Evolutionary conservation across 2,113 vertebrate genomes (phyloP).

Genomic region (Oncorhynchus mykiss): DNA sequence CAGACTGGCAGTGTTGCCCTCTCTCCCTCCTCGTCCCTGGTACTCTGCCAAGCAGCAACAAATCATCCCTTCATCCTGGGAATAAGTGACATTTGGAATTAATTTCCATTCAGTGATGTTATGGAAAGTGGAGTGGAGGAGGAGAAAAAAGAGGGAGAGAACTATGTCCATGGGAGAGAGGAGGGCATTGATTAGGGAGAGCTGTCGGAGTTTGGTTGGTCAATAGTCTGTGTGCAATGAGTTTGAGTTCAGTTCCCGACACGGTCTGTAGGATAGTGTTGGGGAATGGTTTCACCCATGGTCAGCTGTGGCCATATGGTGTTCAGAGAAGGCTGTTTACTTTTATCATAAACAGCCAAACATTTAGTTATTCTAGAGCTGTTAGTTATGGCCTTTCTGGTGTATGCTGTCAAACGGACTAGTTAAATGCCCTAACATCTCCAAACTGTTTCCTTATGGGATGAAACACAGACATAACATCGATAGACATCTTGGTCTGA

Average conservation of each 20-base stretch:
- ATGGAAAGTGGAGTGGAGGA: conserved; percentile 52
- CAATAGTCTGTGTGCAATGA: background rate
- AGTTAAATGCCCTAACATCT: too few species aligned
- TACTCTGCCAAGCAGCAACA: conserved; percentile 45
- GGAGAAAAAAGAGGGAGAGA: conserved; percentile 24
- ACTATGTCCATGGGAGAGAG: background rate
- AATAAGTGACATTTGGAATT: conserved; percentile 69
- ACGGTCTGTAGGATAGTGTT: too few species aligned
- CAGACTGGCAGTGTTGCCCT: background rate
- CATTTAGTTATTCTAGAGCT: too few species aligned
- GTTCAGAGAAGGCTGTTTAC: too few species aligned
- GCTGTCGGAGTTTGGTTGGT: background rate
- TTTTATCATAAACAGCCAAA: too few species aligned
- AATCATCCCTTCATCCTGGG: conserved; percentile 61
- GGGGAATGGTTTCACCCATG: too few species aligned
- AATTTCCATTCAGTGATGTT: conserved; percentile 61
- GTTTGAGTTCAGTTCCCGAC: too few species aligned
- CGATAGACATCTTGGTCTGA: background rate
- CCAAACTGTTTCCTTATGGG: too few species aligned
- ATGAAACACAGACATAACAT: background rate
- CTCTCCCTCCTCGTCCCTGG: conserved; percentile 32
- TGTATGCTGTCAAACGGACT: too few species aligned
- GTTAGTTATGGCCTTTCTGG: too few species aligned
- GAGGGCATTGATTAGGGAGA: conserved; percentile 35
- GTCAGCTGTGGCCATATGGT: too few species aligned